Evolutionary conservation across 2,797 vertebrate species (phyloP).

Genomic region (Myiothlypis coronata): DNA sequence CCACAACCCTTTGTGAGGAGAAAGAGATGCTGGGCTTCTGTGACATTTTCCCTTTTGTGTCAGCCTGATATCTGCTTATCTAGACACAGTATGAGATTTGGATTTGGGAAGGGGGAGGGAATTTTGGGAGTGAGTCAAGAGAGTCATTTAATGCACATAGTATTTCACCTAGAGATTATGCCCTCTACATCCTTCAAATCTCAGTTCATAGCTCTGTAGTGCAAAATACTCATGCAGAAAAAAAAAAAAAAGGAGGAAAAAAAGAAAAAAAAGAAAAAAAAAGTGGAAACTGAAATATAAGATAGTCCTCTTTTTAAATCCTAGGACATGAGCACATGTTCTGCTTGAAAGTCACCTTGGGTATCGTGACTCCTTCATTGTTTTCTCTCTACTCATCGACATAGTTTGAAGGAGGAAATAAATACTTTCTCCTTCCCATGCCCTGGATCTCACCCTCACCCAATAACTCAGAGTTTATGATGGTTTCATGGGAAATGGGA

Average conservation of each 20-base stretch:
- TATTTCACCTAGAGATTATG: not conserved
- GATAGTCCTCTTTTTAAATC: not conserved
- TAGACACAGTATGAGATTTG: not conserved
- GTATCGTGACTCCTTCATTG: not conserved
- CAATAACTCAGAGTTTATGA: not conserved
- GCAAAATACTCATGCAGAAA: not conserved
- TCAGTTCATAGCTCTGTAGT: not conserved
- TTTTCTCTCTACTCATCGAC: not conserved
- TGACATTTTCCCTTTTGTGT: not conserved
- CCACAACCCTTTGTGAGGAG: not conserved
- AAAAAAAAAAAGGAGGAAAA: not conserved
- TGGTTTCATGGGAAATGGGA: conserved; percentile 40
- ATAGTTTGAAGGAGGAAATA: not conserved
- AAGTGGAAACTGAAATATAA: not conserved
- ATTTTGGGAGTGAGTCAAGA: not conserved
- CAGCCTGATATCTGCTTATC: not conserved
- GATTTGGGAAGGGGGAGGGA: not conserved
- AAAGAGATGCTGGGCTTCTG: not conserved
- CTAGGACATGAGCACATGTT: not conserved
- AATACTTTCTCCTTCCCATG: not conserved
- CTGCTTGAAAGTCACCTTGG: not conserved
- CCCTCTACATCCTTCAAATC: not conserved
- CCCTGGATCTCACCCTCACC: not conserved
- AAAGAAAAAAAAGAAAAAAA: not conserved
- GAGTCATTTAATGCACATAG: not conserved